Conservation (phyloP, 2,113 vertebrate species). For the Ailurus styani region DNA sequence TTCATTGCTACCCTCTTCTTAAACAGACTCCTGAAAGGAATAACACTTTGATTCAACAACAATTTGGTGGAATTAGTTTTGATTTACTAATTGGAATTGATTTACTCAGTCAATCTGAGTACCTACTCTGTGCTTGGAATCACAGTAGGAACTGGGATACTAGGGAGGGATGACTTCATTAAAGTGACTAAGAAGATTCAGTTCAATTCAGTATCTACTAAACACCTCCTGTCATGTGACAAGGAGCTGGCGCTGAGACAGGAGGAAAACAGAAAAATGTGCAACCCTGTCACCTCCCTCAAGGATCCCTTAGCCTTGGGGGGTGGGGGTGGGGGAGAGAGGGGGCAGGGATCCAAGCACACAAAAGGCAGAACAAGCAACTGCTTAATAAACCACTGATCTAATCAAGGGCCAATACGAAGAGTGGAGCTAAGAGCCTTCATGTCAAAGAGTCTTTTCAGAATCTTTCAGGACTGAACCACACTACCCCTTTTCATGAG, state of each 20-base stretch:
- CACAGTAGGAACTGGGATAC: background rate
- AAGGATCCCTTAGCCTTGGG: background rate
- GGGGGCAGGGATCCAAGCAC: background rate
- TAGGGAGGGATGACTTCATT: background rate
- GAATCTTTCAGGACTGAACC: background rate
- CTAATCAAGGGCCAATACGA: background rate
- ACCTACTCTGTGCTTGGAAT: background rate
- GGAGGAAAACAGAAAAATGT: background rate
- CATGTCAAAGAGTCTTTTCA: constrained; percentile 15
- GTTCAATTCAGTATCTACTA: background rate
- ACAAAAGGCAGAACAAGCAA: background rate
- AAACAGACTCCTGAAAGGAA: background rate
- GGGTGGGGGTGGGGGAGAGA: too few relatives aligned
- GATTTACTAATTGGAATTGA: too few relatives aligned
- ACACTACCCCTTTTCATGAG: constrained; percentile 21
- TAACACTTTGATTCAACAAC: background rate
- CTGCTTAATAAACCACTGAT: background rate
- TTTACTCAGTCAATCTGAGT: background rate
- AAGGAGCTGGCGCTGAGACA: background rate
- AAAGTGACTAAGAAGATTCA: background rate
- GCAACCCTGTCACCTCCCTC: background rate
- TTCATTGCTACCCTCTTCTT: background rate
- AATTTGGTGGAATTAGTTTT: background rate
- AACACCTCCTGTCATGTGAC: background rate
- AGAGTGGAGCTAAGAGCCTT: background rate